Evolutionary conservation across 1,140 invertebrate species (phyloP).

Genomic region (Megalonaias nervosa): DNA sequence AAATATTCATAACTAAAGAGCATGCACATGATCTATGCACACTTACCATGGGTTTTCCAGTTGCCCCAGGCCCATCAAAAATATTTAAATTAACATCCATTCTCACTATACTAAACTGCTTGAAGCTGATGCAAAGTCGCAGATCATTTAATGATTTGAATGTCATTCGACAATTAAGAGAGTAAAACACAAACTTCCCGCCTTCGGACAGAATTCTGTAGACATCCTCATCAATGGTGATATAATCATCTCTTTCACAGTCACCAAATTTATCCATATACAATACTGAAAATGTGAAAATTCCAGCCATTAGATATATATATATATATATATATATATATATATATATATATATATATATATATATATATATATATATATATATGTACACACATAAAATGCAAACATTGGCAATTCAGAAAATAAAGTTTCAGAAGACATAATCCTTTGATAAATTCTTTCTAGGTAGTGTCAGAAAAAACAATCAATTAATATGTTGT

Average conservation of each 20-base stretch:
- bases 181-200: conserved; percentile 15
- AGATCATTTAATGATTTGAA: conserved; percentile 19
- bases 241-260: conserved; percentile 16
- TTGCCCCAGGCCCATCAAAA: conserved; percentile 5
- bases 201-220: conserved; percentile 18
- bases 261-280: conserved; percentile 33
- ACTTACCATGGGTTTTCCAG: conserved; percentile 4
- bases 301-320: not conserved
- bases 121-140: conserved; percentile 28
- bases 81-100: conserved; percentile 14
- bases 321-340: too few relatives aligned
- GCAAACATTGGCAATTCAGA: too few relatives aligned
- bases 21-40: too few relatives aligned
- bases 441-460: too few relatives aligned
- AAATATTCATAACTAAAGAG: too few relatives aligned
- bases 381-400: too few relatives aligned
- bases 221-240: conserved; percentile 15
- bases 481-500: too few relatives aligned
- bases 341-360: too few relatives aligned
- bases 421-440: too few relatives aligned
- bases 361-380: too few relatives aligned
- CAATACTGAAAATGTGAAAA: conserved; percentile 15
- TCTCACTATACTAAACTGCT: not conserved
- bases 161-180: conserved; percentile 21
- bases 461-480: too few relatives aligned